phyloP scores from a whole-genome alignment of 1,140 invertebrate species.

The Ruditapes philippinarum region DNA sequence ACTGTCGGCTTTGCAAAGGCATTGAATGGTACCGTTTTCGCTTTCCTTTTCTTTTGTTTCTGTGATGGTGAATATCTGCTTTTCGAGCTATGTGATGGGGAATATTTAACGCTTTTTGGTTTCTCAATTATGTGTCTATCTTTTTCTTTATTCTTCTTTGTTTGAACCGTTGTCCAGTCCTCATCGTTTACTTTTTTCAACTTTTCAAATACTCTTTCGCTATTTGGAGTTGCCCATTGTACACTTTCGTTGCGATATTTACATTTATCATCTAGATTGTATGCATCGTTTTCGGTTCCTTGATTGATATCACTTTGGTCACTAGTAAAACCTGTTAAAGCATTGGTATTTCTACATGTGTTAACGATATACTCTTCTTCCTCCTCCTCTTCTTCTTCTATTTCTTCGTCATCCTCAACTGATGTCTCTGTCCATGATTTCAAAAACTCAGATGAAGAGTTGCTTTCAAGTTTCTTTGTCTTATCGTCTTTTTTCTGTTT shows the following conservation, averaged over 20 bases:
- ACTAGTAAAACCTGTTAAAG: neutral
- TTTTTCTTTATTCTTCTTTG: slow-evolving; percentile 51
- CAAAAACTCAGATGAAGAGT: neutral
- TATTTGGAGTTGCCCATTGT: neutral
- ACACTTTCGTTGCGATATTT: neutral
- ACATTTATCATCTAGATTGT: neutral
- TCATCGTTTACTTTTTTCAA: neutral
- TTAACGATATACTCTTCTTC: too few species aligned
- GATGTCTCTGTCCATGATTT: neutral
- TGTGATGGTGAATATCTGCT: neutral
- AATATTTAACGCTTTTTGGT: neutral
- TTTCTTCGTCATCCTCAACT: neutral
- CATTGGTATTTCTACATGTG: slow-evolving; percentile 10
- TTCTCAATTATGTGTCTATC: slow-evolving; percentile 5
- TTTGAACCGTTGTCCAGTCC: slow-evolving; percentile 42
- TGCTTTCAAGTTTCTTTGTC: slow-evolving; percentile 46
- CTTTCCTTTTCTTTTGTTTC: slow-evolving; percentile 20
- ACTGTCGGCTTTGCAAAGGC: neutral
- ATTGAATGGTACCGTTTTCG: neutral
- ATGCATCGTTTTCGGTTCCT: neutral
- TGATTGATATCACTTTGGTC: neutral
- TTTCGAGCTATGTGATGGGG: neutral
- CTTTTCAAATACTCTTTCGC: neutral
- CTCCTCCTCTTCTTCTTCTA: neutral
- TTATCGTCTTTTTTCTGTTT: slow-evolving; percentile 65